These are phyloP conservation scores for rabbit (Oryctolagus cuniculus) DNA, from an alignment of 2,113 vertebrate genomes.

Conservation along the genomic window DNA sequence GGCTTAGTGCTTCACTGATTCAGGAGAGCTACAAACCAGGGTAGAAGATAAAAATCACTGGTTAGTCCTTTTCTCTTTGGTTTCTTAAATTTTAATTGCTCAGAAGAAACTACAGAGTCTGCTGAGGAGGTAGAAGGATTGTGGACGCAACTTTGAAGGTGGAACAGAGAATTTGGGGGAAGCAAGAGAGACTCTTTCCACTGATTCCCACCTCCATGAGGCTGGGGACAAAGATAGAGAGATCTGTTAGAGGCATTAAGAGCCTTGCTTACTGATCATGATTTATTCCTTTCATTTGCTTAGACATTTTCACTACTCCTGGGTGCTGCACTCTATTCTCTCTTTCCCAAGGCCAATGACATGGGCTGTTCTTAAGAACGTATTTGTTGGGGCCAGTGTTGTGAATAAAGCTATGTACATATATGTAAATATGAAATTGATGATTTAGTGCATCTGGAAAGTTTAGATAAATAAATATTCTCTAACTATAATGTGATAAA, in stretches of 20 bases:
- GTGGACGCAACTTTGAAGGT: background rate
- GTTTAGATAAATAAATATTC: no score
- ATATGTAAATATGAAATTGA: no score
- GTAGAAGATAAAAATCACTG: background rate
- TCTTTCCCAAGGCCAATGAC: background rate
- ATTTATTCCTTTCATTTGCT: background rate
- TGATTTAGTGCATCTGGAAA: no score
- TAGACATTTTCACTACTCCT: background rate
- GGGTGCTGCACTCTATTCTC: background rate
- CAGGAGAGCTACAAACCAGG: background rate
- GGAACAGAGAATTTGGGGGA: background rate
- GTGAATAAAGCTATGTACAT: no score
- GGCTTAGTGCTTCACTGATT: background rate
- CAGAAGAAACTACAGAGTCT: background rate
- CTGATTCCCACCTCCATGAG: fast-evolving
- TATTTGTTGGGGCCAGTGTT: background rate
- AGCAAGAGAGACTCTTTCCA: background rate
- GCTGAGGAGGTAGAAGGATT: background rate
- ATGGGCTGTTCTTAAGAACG: background rate
- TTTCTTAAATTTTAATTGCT: constrained; percentile 7
- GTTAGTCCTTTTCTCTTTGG: background rate
- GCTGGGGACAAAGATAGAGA: background rate
- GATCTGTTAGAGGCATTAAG: background rate
- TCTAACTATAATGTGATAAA: no score
- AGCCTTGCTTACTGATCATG: background rate